Evolutionary conservation across 1,140 invertebrate species (phyloP).

Genomic region (Proales similis): DNA sequence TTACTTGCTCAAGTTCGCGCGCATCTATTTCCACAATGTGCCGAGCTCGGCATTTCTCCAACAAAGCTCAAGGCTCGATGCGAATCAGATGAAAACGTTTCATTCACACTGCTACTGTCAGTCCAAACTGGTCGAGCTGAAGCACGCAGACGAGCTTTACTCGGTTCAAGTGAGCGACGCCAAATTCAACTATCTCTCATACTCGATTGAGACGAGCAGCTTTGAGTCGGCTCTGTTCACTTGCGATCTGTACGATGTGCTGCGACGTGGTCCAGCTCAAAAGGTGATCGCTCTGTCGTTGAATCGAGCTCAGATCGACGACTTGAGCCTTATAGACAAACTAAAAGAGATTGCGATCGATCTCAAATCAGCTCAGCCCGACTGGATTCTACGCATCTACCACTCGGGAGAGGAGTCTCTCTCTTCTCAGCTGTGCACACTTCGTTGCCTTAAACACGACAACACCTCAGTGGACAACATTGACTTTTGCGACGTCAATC

Average conservation of each 20-base stretch:
- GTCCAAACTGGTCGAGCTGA: too few species aligned
- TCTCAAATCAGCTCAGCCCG: conserved; percentile 1
- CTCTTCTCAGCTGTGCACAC: conserved; percentile 6
- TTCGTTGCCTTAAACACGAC: too few species aligned
- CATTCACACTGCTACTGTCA: too few species aligned
- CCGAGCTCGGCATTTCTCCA: too few species aligned
- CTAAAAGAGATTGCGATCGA: too few species aligned
- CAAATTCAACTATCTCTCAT: background rate
- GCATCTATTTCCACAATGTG: too few species aligned
- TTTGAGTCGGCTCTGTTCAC: conserved; percentile 10
- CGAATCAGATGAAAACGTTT: too few species aligned
- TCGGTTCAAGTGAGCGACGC: too few species aligned
- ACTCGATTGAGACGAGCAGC: background rate
- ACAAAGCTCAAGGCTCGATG: too few species aligned
- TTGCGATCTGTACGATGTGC: background rate
- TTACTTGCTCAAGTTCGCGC: too few species aligned
- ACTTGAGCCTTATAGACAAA: conserved; percentile 17
- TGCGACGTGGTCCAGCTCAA: conserved; percentile 22
- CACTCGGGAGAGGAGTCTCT: conserved; percentile 10
- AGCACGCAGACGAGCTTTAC: too few species aligned
- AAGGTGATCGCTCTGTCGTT: conserved; percentile 18
- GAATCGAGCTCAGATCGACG: conserved; percentile 3
- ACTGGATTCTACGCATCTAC: conserved; percentile 27
- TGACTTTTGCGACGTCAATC: conserved; percentile 32
- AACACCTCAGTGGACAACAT: too few species aligned